Evolutionary conservation across 1,140 invertebrate genomes (phyloP).

Genomic region (Lordiphosa collinella): DNA sequence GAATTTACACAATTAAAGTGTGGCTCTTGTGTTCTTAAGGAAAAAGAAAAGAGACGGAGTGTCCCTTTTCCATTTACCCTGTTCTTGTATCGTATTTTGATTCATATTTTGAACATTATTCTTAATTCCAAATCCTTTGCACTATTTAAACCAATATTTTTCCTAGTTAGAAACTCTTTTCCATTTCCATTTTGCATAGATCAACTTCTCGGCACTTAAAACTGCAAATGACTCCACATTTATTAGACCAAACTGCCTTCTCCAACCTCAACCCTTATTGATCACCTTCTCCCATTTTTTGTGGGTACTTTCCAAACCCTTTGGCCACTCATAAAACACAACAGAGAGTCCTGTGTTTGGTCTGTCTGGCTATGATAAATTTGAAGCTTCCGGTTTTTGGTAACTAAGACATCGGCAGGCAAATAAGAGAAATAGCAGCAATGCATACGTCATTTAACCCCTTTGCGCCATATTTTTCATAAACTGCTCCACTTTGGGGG

Average conservation of each 20-base stretch:
- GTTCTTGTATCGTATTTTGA: no score
- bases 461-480: slow-evolving; percentile 76
- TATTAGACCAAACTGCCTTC: slow-evolving; percentile 30
- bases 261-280: slow-evolving; percentile 46
- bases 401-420: slow-evolving; percentile 71
- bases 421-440: slow-evolving; percentile 68
- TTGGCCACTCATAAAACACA: slow-evolving; percentile 55
- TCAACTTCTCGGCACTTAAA: slow-evolving; percentile 24
- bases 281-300: slow-evolving; percentile 53
- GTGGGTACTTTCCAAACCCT: slow-evolving; percentile 3
- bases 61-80: no score
- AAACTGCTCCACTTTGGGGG: slow-evolving; percentile 51
- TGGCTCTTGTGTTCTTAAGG: no score
- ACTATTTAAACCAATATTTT: neutral
- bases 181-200: slow-evolving; percentile 26
- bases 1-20: neutral
- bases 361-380: slow-evolving; percentile 54
- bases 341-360: slow-evolving; percentile 30
- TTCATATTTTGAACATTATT: neutral
- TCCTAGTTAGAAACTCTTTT: slow-evolving; percentile 5
- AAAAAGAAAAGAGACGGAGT: no score
- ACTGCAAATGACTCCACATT: slow-evolving; percentile 59
- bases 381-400: slow-evolving; percentile 51
- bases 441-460: slow-evolving; percentile 77
- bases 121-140: neutral